Conservation (phyloP, 2,888 invertebrate genomes). For the Morinoia aosen region DNA sequence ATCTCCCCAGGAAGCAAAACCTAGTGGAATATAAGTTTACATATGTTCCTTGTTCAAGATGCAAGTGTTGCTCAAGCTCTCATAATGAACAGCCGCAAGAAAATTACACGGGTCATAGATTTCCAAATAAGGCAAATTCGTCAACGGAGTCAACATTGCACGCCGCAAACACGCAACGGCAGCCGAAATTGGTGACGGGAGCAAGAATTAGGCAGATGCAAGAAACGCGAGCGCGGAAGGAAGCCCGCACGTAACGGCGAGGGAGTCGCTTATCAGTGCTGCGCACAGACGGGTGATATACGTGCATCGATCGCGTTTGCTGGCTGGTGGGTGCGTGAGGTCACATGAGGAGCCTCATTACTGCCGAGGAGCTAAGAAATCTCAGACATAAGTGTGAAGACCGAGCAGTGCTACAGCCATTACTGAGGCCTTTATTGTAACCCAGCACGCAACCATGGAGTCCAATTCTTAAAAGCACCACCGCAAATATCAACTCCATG, state of each 20-base stretch:
- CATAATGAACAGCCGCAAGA: not conserved
- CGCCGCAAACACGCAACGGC: not conserved
- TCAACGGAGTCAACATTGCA: not conserved
- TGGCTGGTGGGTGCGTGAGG: constrained; percentile 14
- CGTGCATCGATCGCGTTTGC: constrained; percentile 1
- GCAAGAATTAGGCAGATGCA: not conserved
- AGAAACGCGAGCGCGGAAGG: not conserved
- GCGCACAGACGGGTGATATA: constrained; percentile 18
- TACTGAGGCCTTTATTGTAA: not conserved
- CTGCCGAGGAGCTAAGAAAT: constrained; percentile 43
- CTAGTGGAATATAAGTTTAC: not conserved
- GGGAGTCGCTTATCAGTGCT: constrained; percentile 12
- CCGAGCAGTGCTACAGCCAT: constrained; percentile 48
- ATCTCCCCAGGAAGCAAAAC: not conserved
- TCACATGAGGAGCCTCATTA: constrained; percentile 49
- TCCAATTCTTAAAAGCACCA: not conserved
- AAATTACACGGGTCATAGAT: not conserved
- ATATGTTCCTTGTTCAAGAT: too few species aligned
- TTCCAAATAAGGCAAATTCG: not conserved
- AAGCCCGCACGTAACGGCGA: not conserved
- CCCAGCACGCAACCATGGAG: constrained; percentile 24
- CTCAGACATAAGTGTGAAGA: constrained; percentile 52
- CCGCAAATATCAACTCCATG: not conserved
- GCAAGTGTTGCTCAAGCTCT: not conserved
- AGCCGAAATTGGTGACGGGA: not conserved